Evolutionary conservation across 2,888 invertebrate species (phyloP), one percentile per base, ranked within the genome.

Genomic region (Atherix ibis): DNA sequence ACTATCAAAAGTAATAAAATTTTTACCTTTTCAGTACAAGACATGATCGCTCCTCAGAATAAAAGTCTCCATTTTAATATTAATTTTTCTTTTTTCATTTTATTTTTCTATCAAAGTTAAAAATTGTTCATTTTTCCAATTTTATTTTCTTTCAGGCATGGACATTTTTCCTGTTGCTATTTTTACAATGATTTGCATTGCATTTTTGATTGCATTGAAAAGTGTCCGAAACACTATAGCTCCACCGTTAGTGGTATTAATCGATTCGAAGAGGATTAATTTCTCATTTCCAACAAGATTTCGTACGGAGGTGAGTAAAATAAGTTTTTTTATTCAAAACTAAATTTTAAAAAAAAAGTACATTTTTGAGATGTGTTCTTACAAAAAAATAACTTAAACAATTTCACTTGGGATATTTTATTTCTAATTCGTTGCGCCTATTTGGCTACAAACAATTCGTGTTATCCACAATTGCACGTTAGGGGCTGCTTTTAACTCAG

Each of bases 201-300:
- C 38, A 1, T 37, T 45, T 14, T 41, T 63, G 35, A 37, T 51
- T 2, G 15, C 47, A 14, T 40, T 62, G 27, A 56, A 57, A 30
- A 50, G 54, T 19, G 33, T 58, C n/a, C 45, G 57, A 32, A 65
- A 64, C 43, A 44, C 62, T 10, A 40, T 57, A 16, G 54, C 63
- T 2, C 55, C 63, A 2, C 70, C 69, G 1, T 54, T 63, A 29
- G 45, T 61, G 35, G 48, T 68, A 13, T 44, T 50, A 17, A 47
- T 62, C 19, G 70, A 70, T 46, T 49, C 46, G 10, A 56, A 58
- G 16, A 50, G 51, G 16, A 49, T 52, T 19, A 56, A 58, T 26
- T 68, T 68, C 43, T 48, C 49, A n/a, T 65, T 68, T 47, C 64
- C 66, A 9, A 67, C 66, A 10, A 54, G 62, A 47, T 66, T 53